Percentiles rank a stretch among this genome's conserved stretches.
Evolutionary conservation across 2,113 vertebrate species (phyloP).

Genomic region (Alligator mississippiensis): DNA sequence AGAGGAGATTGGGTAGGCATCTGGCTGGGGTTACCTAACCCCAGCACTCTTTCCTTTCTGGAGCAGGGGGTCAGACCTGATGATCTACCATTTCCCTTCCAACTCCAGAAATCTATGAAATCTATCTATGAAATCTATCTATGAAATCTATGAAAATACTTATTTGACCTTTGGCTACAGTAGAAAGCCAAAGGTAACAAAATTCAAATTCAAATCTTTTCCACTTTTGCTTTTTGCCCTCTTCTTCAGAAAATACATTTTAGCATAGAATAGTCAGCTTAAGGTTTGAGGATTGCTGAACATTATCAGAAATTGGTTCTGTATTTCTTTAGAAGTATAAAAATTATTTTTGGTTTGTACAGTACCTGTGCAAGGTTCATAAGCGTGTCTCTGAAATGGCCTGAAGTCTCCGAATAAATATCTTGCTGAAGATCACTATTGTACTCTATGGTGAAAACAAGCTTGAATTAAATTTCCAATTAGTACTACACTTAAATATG

Average conservation of each 20-base stretch:
- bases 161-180: background rate
- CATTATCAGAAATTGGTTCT: background rate
- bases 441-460: constrained; percentile 76
- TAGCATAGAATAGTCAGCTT: background rate
- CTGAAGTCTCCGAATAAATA: constrained; percentile 81
- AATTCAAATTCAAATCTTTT: background rate
- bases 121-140: no score
- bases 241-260: background rate
- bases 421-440: constrained; percentile 80
- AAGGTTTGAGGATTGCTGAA: background rate
- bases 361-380: constrained; percentile 83
- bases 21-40: no score
- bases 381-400: constrained; percentile 84
- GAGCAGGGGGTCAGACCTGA: no score
- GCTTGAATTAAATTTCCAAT: background rate
- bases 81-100: no score
- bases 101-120: no score
- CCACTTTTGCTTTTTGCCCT: background rate
- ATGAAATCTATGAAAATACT: background rate
- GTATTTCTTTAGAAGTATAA: background rate
- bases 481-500: background rate
- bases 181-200: background rate
- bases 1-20: no score
- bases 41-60: no score
- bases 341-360: background rate